Conservation (phyloP, 2,888 invertebrate genomes). For the Leptopilina syphax region DNA sequence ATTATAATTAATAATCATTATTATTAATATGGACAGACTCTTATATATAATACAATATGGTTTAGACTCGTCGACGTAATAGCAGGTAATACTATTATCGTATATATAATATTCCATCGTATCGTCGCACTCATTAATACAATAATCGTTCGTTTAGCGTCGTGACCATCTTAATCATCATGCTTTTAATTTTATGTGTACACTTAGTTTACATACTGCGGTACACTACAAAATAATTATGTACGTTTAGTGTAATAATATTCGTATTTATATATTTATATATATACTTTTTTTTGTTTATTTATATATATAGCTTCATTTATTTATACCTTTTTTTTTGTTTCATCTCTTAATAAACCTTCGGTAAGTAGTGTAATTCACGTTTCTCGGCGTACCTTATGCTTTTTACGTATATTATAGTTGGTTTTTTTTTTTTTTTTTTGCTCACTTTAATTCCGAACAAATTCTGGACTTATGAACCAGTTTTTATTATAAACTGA, state of each 20-base stretch:
- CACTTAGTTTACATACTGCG: conserved; percentile 75
- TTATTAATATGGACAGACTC: conserved; percentile 77
- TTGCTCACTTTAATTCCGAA: not conserved
- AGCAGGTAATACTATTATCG: conserved; percentile 76
- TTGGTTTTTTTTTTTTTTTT: conserved; percentile 44
- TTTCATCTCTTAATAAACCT: conserved; percentile 62
- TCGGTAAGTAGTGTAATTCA: conserved; percentile 64
- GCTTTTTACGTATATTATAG: not conserved
- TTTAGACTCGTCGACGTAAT: conserved; percentile 76
- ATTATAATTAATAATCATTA: conserved; percentile 77
- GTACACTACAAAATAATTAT: conserved; percentile 76
- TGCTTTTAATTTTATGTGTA: conserved; percentile 68
- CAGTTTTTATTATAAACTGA: not conserved
- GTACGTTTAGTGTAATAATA: conserved; percentile 69
- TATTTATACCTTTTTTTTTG: conserved; percentile 64
- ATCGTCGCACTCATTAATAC: conserved; percentile 67
- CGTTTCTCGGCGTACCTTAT: conserved; percentile 52
- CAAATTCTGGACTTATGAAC: no score
- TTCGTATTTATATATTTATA: conserved; percentile 62
- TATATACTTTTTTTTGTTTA: conserved; percentile 76
- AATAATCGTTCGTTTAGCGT: conserved; percentile 68
- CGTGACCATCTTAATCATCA: conserved; percentile 58
- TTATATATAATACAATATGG: conserved; percentile 77
- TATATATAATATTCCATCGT: conserved; percentile 66
- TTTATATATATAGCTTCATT: conserved; percentile 74